Conservation (phyloP, 1,140 invertebrate genomes). For the Apolygus lucorum region DNA sequence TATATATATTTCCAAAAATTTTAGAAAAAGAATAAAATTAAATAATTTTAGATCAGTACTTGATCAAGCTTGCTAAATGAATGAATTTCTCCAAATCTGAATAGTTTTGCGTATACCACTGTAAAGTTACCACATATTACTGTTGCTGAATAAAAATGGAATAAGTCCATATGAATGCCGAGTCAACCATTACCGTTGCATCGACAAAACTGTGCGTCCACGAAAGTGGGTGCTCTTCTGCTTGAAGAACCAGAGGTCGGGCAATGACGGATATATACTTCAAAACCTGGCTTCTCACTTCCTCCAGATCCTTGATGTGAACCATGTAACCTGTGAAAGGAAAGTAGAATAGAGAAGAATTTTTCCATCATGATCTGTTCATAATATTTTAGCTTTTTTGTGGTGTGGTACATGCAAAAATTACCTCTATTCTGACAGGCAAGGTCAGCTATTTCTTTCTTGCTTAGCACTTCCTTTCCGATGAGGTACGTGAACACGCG, state of each 20-base stretch:
- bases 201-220: constrained; percentile 87
- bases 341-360: constrained; percentile 8
- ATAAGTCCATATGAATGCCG: too few relatives aligned
- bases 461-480: constrained; percentile 88
- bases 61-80: too few relatives aligned
- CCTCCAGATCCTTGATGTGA: constrained; percentile 84
- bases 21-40: too few relatives aligned
- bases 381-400: too few relatives aligned
- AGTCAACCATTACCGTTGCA: constrained; percentile 68
- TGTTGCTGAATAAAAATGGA: too few relatives aligned
- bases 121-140: too few relatives aligned
- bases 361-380: too few relatives aligned
- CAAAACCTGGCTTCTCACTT: constrained; percentile 86
- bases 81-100: too few relatives aligned
- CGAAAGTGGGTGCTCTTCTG: constrained; percentile 62
- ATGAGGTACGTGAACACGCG: constrained; percentile 95
- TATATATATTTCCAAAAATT: too few relatives aligned
- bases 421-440: constrained; percentile 87
- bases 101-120: too few relatives aligned
- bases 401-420: too few relatives aligned
- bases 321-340: constrained; percentile 74
- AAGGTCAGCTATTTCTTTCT: constrained; percentile 87
- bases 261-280: constrained; percentile 88
- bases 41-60: too few relatives aligned
- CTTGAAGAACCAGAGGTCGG: constrained; percentile 71